Conservation (phyloP, 2,113 vertebrate genomes). For the Lophius piscatorius region DNA sequence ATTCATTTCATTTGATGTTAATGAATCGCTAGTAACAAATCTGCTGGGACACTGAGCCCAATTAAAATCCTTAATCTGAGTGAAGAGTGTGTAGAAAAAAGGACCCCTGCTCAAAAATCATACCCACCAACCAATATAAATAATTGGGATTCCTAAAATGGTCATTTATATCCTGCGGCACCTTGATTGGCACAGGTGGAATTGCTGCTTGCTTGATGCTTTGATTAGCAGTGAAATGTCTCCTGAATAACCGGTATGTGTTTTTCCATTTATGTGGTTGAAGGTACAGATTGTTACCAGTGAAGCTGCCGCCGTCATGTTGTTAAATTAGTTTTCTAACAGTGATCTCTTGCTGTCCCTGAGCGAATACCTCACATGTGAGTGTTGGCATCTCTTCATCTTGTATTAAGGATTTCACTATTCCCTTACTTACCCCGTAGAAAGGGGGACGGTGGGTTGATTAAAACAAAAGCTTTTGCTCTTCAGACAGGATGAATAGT, state of each 20-base stretch:
- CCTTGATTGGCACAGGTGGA: slow-evolving; percentile 49
- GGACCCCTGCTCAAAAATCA: slow-evolving; percentile 41
- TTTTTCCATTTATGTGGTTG: slow-evolving; percentile 16
- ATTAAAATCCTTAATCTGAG: slow-evolving; percentile 80
- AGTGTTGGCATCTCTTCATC: not conserved
- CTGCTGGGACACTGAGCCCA: slow-evolving; percentile 78
- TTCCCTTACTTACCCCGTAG: slow-evolving; percentile 10
- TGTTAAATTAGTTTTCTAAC: slow-evolving; percentile 27
- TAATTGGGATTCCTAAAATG: slow-evolving; percentile 58
- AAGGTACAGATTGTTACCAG: slow-evolving; percentile 5
- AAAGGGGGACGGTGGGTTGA: slow-evolving; percentile 52
- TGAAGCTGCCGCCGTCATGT: slow-evolving; percentile 35
- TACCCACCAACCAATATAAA: slow-evolving; percentile 58
- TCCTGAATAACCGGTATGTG: slow-evolving; percentile 29
- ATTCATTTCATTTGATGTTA: slow-evolving; percentile 81
- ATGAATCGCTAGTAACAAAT: slow-evolving; percentile 76
- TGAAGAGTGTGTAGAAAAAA: slow-evolving; percentile 64
- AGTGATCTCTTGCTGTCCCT: slow-evolving; percentile 24
- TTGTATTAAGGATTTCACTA: slow-evolving; percentile 15
- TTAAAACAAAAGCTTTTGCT: slow-evolving; percentile 68
- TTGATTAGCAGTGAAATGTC: slow-evolving; percentile 58
- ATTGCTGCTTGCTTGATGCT: slow-evolving; percentile 49
- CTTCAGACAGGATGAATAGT: slow-evolving; percentile 74
- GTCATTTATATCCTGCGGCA: slow-evolving; percentile 65
- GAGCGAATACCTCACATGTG: not conserved